phyloP scores from a whole-genome alignment of 2,113 vertebrate genomes.

The Sinosuthora webbiana region DNA sequence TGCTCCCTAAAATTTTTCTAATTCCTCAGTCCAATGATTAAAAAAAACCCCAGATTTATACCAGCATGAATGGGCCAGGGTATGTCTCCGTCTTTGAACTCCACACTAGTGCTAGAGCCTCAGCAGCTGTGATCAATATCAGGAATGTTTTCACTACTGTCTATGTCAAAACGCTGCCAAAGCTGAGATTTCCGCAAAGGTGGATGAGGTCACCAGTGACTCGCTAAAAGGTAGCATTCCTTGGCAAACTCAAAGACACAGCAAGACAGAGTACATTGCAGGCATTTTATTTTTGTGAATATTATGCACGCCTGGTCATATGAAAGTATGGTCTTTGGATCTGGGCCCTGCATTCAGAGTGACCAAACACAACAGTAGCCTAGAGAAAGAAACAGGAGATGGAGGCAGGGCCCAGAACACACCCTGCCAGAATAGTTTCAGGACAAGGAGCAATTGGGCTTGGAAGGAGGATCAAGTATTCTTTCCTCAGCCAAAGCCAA shows the following conservation, averaged over 20 bases:
- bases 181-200: not conserved
- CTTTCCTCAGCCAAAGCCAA: constrained; percentile 1
- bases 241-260: not conserved
- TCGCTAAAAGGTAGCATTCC: not conserved
- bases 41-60: not conserved
- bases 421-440: constrained; percentile 22
- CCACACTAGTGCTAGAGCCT: not conserved
- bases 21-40: not conserved
- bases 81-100: not conserved
- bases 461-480: constrained; percentile 25
- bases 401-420: not conserved
- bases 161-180: not conserved
- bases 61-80: not conserved
- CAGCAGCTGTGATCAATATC: not conserved
- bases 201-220: constrained; percentile 3
- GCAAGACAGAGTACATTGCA: not conserved
- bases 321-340: not conserved
- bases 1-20: not conserved
- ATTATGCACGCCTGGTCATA: not conserved
- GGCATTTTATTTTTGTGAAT: not conserved
- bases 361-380: not conserved
- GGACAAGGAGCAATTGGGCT: not conserved
- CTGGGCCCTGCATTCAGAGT: not conserved
- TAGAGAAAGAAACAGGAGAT: not conserved
- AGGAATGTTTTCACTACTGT: not conserved